A percentile compares a stretch with the other conserved stretches of the same genome.
phyloP scores from a whole-genome alignment of 2,888 invertebrate genomes.

The Fabriciana adippe region DNA sequence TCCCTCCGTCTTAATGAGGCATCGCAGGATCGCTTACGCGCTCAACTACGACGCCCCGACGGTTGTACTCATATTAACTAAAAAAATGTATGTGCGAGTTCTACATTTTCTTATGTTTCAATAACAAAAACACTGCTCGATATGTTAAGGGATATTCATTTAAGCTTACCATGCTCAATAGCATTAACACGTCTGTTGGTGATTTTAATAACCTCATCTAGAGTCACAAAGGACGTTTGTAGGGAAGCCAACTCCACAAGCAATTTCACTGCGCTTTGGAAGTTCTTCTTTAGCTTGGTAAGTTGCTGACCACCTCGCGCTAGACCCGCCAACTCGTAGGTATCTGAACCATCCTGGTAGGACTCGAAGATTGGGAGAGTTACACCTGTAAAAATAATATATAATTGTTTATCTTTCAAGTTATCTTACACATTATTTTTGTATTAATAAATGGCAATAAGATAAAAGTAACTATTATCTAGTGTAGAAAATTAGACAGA shows the following conservation, averaged over 20 bases:
- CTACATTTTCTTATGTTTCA: too few species aligned
- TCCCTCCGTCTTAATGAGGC: too few species aligned
- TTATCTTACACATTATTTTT: not conserved
- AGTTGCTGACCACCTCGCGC: conserved; percentile 99
- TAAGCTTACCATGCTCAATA: conserved; percentile 93
- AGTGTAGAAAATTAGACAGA: too few species aligned
- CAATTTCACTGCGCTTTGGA: conserved; percentile 96
- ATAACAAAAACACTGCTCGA: too few species aligned
- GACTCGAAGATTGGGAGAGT: conserved; percentile 97
- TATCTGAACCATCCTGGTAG: conserved; percentile 97
- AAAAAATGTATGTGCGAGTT: too few species aligned
- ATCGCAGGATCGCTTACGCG: too few species aligned
- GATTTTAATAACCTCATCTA: conserved; percentile 99
- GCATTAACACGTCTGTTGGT: conserved; percentile 99
- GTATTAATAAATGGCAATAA: too few species aligned
- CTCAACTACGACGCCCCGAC: too few species aligned
- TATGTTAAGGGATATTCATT: not conserved
- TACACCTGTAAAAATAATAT: conserved; percentile 86
- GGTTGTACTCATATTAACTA: too few species aligned
- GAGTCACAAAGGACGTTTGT: conserved; percentile 98
- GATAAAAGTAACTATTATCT: too few species aligned
- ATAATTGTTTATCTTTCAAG: not conserved
- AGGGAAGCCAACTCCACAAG: conserved; percentile 98
- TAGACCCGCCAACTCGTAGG: conserved; percentile 97
- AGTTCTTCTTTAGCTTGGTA: conserved; percentile 98